phyloP scores from a whole-genome alignment of 1,140 invertebrate genomes.

The Atopsyche davidsoni region DNA sequence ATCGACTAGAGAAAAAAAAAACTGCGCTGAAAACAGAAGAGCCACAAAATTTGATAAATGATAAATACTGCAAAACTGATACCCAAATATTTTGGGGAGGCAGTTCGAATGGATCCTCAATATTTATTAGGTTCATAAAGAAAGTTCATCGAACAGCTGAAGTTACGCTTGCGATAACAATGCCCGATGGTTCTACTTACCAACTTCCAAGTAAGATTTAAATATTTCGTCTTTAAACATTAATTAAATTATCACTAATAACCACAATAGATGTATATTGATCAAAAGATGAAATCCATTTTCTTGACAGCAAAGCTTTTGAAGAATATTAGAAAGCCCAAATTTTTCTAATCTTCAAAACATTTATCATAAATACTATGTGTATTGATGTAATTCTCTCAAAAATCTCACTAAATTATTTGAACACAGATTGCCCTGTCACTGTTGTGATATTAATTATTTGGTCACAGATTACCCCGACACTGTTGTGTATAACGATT shows the following conservation, averaged over 20 bases:
- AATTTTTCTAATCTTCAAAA: too few species aligned
- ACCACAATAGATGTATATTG: too few species aligned
- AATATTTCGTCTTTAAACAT: too few species aligned
- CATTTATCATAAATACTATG: too few species aligned
- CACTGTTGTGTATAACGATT: conserved; percentile 35
- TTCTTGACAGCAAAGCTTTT: too few species aligned
- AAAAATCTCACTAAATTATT: conserved; percentile 10
- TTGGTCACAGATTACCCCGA: conserved; percentile 39
- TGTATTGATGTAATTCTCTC: too few species aligned
- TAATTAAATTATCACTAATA: too few species aligned
- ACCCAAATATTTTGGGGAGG: conserved; percentile 37
- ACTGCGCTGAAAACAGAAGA: conserved; percentile 12
- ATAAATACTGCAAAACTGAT: conserved; percentile 41
- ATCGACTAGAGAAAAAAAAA: conserved; percentile 17
- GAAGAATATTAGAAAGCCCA: too few species aligned
- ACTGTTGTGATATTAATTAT: not conserved
- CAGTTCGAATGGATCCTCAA: conserved; percentile 39
- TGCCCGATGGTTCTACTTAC: conserved; percentile 45
- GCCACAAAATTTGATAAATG: conserved; percentile 20
- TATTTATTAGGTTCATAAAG: conserved; percentile 41
- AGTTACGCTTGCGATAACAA: conserved; percentile 41
- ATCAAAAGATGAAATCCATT: too few species aligned
- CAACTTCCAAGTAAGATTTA: conserved; percentile 48
- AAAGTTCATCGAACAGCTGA: conserved; percentile 37
- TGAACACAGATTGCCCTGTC: not conserved